Base-by-base conservation (phyloP, 2,113 vertebrate genomes). In the Daboia siamensis region DNA sequence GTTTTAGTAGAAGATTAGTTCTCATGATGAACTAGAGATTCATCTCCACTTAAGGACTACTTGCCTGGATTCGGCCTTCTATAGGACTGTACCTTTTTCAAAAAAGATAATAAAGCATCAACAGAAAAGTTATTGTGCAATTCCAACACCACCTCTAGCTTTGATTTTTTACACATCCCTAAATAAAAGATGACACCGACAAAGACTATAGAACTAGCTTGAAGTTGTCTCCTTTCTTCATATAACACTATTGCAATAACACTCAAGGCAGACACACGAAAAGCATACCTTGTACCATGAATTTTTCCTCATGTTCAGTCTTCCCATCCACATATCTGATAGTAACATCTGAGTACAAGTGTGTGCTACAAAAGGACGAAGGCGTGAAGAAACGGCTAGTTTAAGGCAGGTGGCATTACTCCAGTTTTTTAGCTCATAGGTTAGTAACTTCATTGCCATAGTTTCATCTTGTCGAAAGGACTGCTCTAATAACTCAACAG, bases 311-410 rank as follows among this genome's bases (percentile, higher is more conserved):
- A 99, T 99, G 97, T 99, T 99, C 89, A 99, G 97, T 80, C 98
- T 98, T 92, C 99, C 99, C 99, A 99, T 99, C 99, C 99, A 99
- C 99, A 99, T 99, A 97, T 99, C 99, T 0, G 99, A 99, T 24
- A 99, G 97, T 95, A 99, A 96, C 98, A 99, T 98, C 96, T 99
- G 99, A 3, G 99, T 99, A 96, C 99, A 99, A 39, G 99, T 99
- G 92, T 99, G 99, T 13, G 99, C 99, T 85, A 99, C 99, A 92
- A 99, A 99, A 0, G 98, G 98, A 86, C 99, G 98, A 48, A 99
- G 98, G 92, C 99, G 98, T 21, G 99, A 99, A 44, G 99, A 99
- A 55, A 99, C 99, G 1, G 99, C 99, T 96, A 99, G 95, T 95
- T 99, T 99, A 95, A 99, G 97, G 94, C 99, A 99, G 10, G 99